A percentile compares a stretch with the other conserved stretches of the same genome.
Conservation (phyloP, 2,888 invertebrate genomes). For the Celastrina argiolus region DNA sequence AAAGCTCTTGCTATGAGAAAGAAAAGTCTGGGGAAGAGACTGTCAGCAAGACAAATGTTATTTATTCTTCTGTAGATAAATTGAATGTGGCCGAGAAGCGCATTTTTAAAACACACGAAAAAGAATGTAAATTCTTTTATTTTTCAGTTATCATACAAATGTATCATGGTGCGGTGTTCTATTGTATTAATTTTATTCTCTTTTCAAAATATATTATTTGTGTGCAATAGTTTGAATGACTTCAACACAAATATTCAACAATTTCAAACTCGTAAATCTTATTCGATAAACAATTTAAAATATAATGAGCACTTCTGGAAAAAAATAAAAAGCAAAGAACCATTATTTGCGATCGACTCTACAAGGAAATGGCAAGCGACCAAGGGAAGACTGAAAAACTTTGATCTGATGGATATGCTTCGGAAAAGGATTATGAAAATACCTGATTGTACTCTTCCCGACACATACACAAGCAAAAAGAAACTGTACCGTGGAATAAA, state of each 20-base stretch:
- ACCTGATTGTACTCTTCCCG: conserved; percentile 35
- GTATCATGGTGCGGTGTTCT: not conserved
- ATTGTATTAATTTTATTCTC: not conserved
- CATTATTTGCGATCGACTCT: not conserved
- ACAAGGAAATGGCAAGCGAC: conserved; percentile 44
- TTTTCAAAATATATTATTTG: not conserved
- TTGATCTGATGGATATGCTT: conserved; percentile 57
- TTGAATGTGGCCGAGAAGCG: not conserved
- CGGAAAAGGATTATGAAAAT: conserved; percentile 56
- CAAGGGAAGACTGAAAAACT: conserved; percentile 51
- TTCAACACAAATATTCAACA: not conserved
- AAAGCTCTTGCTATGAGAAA: too few relatives aligned
- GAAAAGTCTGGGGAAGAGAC: not conserved
- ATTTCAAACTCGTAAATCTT: not conserved
- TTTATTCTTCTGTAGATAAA: not conserved
- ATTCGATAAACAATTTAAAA: not conserved
- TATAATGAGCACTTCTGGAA: not conserved
- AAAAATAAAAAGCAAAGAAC: not conserved
- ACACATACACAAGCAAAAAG: not conserved
- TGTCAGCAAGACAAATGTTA: not conserved
- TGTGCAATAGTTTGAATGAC: not conserved
- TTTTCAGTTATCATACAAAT: not conserved
- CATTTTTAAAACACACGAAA: not conserved
- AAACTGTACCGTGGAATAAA: not conserved
- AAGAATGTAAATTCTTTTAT: too few relatives aligned